Evolutionary conservation across 2,113 vertebrate species (phyloP), one percentile per base, ranked within the genome.

Genomic region (Grantiella picta): DNA sequence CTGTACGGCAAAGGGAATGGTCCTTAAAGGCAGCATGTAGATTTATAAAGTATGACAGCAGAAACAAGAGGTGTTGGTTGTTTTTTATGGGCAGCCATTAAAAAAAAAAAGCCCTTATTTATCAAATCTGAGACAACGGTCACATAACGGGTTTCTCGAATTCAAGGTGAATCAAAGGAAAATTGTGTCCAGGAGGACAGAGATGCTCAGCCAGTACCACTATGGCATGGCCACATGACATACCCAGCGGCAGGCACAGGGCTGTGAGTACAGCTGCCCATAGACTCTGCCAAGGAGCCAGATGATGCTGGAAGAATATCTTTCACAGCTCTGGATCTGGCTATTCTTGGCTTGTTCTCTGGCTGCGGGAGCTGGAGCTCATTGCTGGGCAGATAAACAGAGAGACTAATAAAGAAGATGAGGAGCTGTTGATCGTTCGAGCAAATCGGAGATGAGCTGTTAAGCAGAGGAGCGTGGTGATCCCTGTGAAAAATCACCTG

Each of bases 101-200:
- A 80, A 80, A 79, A 86, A 68, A 36, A 56, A 47, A 44, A 27
- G 21, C 47, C 77, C 36, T 84, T 92, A 78, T 94, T 94, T 66
- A 76, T 91, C 50, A 83, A 79, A 86, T 83, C 64, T 35, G 82
- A 86, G 88, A 50, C 72, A 83, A 79, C 0, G 16, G 89, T 73
- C 81, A 38, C 11, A 28, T 86, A 93, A 75, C 0, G n/a, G 22
- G 60, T 64, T 89, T 86, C 94, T 96, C 4, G 1, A 65, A 95
- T 95, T 96, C 96, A 98, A 97, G 97, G 95, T 97, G 96, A 97
- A 95, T 91, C 94, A 94, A 96, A 98, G 93, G 96, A 88, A 98
- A 96, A 95, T 64, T 40, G 56, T 94, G 90, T 93, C 89, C 92
- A 95, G 86, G 94, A 98, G 95, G 90, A 90, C 57, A 57, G 95